Evolutionary conservation across 2,113 vertebrate species (phyloP).

Genomic region (Vombatus ursinus): DNA sequence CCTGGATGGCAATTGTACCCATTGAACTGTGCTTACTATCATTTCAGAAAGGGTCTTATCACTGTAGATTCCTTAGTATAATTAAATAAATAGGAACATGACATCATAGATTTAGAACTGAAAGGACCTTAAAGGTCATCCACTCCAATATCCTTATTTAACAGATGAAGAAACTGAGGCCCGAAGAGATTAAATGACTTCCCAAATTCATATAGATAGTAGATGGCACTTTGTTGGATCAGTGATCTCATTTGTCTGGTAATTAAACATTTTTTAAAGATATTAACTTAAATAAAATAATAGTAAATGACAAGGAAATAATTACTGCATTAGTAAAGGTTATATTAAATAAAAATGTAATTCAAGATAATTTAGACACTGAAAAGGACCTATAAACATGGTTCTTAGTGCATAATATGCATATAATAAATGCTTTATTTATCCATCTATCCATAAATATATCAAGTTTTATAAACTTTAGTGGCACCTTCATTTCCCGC

Average conservation of each 20-base stretch:
- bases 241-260: background rate
- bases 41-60: conserved; percentile 14
- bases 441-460: background rate
- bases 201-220: background rate
- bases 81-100: background rate
- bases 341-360: background rate
- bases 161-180: background rate
- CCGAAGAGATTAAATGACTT: background rate
- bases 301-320: conserved; percentile 5
- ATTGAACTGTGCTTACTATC: background rate
- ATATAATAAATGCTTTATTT: background rate
- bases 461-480: background rate
- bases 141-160: background rate
- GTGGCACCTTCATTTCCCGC: background rate
- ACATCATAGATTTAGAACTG: background rate
- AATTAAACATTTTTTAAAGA: background rate
- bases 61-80: background rate
- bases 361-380: conserved; percentile 27
- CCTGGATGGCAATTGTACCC: background rate
- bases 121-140: background rate
- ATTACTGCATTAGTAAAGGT: background rate
- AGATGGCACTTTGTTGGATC: background rate
- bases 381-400: background rate
- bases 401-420: background rate
- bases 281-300: background rate